phyloP scores from a whole-genome alignment of 2,113 vertebrate genomes.

The Pycnonotus jocosus region DNA sequence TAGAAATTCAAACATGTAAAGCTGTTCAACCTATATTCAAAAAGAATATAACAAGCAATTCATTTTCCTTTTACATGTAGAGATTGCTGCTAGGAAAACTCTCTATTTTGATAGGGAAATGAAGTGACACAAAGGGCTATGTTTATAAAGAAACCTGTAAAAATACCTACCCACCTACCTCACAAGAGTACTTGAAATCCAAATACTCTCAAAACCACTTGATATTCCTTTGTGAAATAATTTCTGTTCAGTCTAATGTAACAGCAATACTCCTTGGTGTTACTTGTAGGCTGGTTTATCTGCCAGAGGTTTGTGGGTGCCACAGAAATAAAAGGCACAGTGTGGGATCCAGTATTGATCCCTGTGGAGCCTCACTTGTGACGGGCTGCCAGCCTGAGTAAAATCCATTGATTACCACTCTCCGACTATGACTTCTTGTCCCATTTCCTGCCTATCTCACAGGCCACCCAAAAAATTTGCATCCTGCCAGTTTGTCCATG shows the following conservation, averaged over 20 bases:
- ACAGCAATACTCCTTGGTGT: not conserved
- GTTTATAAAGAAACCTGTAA: not conserved
- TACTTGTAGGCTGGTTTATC: not conserved
- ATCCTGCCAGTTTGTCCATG: rapidly evolving
- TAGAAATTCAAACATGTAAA: not conserved
- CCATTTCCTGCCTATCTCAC: not conserved
- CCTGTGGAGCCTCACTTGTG: no score
- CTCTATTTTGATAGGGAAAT: not conserved
- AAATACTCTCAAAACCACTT: not conserved
- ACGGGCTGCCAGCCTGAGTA: not conserved
- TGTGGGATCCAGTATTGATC: not conserved
- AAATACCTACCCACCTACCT: not conserved
- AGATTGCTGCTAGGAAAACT: not conserved
- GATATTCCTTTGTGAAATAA: not conserved
- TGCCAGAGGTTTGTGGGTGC: not conserved
- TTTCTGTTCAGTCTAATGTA: not conserved
- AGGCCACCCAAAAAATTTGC: not conserved
- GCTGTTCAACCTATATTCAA: not conserved
- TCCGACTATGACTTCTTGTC: not conserved
- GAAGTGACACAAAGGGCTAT: not conserved
- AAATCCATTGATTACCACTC: not conserved
- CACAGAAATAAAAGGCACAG: not conserved
- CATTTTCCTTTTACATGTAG: not conserved
- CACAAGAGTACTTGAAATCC: not conserved
- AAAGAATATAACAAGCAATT: not conserved